A percentile compares a stretch with the other conserved stretches of the same genome.
phyloP scores from a whole-genome alignment of 1,140 invertebrate genomes.

The Habropoda laboriosa region DNA sequence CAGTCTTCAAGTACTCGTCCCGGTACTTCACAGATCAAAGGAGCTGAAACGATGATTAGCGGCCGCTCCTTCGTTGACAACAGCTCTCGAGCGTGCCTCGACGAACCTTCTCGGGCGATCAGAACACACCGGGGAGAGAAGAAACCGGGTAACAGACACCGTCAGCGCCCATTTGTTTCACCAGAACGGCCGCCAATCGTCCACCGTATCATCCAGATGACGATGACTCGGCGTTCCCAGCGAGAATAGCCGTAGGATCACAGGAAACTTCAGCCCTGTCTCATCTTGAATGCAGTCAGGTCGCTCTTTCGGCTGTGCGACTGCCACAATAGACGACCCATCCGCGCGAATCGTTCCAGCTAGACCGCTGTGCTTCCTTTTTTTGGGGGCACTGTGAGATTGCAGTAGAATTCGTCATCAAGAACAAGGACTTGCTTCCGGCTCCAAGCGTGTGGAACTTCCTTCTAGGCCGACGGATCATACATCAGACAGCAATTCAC shows the following conservation, averaged over 20 bases:
- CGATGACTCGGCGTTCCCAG: conserved; percentile 73
- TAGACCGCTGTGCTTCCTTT: background rate
- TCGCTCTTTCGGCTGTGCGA: background rate
- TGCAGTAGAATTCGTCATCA: background rate
- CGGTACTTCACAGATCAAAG: background rate
- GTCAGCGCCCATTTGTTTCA: conserved; percentile 75
- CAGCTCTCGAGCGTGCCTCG: background rate
- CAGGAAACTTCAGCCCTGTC: background rate
- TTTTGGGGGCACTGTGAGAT: background rate
- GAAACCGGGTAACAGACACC: conserved; percentile 72
- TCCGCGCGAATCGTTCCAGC: background rate
- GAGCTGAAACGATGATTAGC: background rate
- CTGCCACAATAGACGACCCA: background rate
- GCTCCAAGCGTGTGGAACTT: background rate
- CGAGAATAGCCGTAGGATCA: conserved; percentile 72
- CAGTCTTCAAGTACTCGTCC: background rate
- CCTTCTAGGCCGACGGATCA: background rate
- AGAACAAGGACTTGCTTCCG: background rate
- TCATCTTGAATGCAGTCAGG: background rate
- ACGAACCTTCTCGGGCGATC: background rate
- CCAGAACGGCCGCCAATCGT: conserved; percentile 68
- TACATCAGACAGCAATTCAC: conserved; percentile 7
- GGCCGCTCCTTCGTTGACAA: background rate
- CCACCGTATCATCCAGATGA: conserved; percentile 75
- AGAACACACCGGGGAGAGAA: no score